Evolutionary conservation across 1,140 invertebrate species (phyloP).

Genomic region (Venustaconcha ellipsiformis): DNA sequence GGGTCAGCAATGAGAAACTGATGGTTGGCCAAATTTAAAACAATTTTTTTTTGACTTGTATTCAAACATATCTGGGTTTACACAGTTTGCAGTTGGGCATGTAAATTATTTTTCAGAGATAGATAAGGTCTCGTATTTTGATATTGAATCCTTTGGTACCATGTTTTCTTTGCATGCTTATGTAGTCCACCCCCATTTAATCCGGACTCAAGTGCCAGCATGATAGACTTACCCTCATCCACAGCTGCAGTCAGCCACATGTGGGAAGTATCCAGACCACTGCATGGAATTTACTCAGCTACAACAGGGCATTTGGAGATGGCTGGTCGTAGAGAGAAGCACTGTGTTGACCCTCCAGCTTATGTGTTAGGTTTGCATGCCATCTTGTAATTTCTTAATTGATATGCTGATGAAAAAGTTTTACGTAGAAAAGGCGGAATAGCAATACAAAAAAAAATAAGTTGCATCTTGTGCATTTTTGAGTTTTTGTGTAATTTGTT

Average conservation of each 20-base stretch:
- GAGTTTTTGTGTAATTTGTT: no score
- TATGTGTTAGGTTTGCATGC: conserved; percentile 46
- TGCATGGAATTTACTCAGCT: conserved; percentile 22
- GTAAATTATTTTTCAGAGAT: no score
- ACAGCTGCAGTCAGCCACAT: background rate
- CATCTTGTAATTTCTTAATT: background rate
- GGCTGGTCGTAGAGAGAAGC: conserved; percentile 2
- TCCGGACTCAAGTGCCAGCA: conserved; percentile 41
- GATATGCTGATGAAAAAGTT: background rate
- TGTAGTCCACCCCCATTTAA: conserved; percentile 53
- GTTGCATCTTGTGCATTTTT: no score
- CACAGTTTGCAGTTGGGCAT: no score
- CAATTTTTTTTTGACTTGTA: no score
- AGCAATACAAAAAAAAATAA: no score
- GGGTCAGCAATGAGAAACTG: no score
- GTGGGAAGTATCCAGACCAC: background rate
- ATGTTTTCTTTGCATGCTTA: conserved; percentile 5
- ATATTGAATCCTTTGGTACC: no score
- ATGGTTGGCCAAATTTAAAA: no score
- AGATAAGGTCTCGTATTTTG: no score
- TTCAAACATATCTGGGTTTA: no score
- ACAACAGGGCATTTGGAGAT: conserved; percentile 15
- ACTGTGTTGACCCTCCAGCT: conserved; percentile 8
- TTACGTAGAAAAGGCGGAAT: no score
- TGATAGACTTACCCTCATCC: conserved; percentile 36